Conservation (phyloP, 2,113 vertebrate genomes). For the Hepsetus odoe region DNA sequence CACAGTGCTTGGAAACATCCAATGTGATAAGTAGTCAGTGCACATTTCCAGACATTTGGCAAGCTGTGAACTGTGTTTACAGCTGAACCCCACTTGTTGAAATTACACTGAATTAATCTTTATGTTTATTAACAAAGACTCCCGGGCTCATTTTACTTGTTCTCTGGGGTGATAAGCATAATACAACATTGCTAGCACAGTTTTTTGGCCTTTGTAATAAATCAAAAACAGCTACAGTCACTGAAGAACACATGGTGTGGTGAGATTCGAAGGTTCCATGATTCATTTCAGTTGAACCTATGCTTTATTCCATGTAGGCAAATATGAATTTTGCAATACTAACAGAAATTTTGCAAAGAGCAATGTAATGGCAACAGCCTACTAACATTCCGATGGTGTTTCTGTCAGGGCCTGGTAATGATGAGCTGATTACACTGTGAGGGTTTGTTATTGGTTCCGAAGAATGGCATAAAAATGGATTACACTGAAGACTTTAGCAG, state of each 20-base stretch:
- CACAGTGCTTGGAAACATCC: not conserved
- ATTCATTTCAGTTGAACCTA: not conserved
- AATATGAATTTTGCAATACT: no score
- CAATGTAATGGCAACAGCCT: not conserved
- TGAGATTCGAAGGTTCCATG: not conserved
- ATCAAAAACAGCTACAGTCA: not conserved
- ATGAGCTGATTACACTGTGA: not conserved
- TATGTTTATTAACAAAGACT: not conserved
- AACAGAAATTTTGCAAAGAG: no score
- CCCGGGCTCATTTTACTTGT: not conserved
- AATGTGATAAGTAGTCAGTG: not conserved
- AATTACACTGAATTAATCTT: not conserved
- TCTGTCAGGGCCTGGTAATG: not conserved
- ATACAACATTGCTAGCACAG: not conserved
- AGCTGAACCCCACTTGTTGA: not conserved
- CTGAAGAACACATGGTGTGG: not conserved
- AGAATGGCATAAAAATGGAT: not conserved
- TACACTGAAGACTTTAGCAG: not conserved
- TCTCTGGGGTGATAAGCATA: not conserved
- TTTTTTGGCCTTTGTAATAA: not conserved
- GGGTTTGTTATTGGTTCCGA: not conserved
- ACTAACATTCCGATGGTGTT: not conserved
- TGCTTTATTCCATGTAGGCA: not conserved
- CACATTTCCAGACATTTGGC: conserved; percentile 1
- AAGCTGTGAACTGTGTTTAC: not conserved